These are phyloP conservation scores for Liopterus haemorrhoidalis DNA, from an alignment of 2,888 invertebrate genomes.

Conservation along the genomic window DNA sequence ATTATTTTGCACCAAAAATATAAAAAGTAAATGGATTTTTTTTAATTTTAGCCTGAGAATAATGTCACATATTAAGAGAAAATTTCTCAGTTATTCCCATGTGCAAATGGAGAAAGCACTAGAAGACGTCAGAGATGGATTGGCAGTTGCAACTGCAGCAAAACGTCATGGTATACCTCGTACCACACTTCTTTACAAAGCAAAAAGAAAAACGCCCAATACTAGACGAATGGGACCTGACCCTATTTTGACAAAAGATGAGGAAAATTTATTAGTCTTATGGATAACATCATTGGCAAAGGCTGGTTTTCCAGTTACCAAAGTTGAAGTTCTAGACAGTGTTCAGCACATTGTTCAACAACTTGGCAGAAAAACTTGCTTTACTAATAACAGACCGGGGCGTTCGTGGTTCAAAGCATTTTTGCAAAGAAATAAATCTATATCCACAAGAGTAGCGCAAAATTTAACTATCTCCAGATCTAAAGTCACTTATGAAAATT, in stretches of 20 bases:
- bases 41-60: too few species aligned
- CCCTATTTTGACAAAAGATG: slow-evolving; percentile 21
- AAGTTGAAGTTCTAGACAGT: slow-evolving; percentile 29
- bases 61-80: too few species aligned
- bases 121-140: slow-evolving; percentile 23
- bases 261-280: slow-evolving; percentile 29
- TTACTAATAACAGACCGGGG: slow-evolving; percentile 22
- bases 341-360: slow-evolving; percentile 26
- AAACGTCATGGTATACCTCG: slow-evolving; percentile 30
- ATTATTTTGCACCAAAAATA: too few species aligned
- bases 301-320: slow-evolving; percentile 32
- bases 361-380: background rate
- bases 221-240: slow-evolving; percentile 15
- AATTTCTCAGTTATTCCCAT: slow-evolving; percentile 23
- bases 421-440: slow-evolving; percentile 17
- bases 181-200: slow-evolving; percentile 25
- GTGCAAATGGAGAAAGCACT: slow-evolving; percentile 23
- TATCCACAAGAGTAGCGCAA: slow-evolving; percentile 4
- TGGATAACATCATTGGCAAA: slow-evolving; percentile 31
- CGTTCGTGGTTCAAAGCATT: slow-evolving; percentile 2
- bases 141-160: slow-evolving; percentile 23
- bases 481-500: slow-evolving; percentile 32
- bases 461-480: slow-evolving; percentile 29
- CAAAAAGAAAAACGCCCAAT: slow-evolving; percentile 21
- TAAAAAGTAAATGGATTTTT: too few species aligned